Percentiles rank a stretch among this genome's conserved stretches.
These are phyloP conservation scores for Drosophila tani DNA, from an alignment of 1,140 invertebrate species.

Conservation along the genomic window DNA sequence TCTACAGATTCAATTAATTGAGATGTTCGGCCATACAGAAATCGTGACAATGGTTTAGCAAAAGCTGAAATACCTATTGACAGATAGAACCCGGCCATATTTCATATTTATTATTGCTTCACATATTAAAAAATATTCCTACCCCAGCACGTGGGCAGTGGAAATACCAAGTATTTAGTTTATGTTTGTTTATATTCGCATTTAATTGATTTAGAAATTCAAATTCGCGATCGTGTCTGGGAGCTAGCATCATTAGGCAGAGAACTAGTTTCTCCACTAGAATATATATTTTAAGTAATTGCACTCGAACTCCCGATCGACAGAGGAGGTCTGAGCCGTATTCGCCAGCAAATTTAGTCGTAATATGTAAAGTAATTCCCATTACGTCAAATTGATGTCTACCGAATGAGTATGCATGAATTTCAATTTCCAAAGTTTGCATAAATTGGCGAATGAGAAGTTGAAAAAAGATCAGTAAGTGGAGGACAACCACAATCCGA, in stretches of 20 bases:
- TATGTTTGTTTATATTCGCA: constrained; percentile 44
- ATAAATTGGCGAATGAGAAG: constrained; percentile 46
- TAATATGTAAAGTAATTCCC: constrained; percentile 58
- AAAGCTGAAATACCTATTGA: constrained; percentile 2
- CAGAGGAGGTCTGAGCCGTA: constrained; percentile 1
- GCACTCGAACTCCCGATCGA: constrained; percentile 15
- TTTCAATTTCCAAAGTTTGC: constrained; percentile 42
- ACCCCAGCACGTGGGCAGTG: constrained; percentile 4
- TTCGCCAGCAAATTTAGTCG: constrained; percentile 52
- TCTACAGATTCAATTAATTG: constrained; percentile 8
- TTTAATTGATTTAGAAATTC: constrained; percentile 41
- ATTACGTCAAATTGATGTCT: constrained; percentile 77
- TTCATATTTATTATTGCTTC: constrained; percentile 16
- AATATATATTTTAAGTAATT: constrained; percentile 44
- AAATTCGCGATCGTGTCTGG: constrained; percentile 28
- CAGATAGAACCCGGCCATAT: not conserved
- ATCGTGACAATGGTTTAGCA: not conserved
- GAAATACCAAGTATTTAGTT: constrained; percentile 7
- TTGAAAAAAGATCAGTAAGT: constrained; percentile 38
- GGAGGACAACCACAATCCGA: constrained; percentile 78
- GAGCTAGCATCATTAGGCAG: constrained; percentile 37
- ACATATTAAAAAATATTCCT: constrained; percentile 15
- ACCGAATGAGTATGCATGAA: constrained; percentile 71
- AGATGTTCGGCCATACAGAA: constrained; percentile 3
- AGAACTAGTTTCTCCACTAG: constrained; percentile 37